Evolutionary conservation across 2,797 vertebrate genomes (phyloP).

Genomic region (Gymnodraco acuticeps): DNA sequence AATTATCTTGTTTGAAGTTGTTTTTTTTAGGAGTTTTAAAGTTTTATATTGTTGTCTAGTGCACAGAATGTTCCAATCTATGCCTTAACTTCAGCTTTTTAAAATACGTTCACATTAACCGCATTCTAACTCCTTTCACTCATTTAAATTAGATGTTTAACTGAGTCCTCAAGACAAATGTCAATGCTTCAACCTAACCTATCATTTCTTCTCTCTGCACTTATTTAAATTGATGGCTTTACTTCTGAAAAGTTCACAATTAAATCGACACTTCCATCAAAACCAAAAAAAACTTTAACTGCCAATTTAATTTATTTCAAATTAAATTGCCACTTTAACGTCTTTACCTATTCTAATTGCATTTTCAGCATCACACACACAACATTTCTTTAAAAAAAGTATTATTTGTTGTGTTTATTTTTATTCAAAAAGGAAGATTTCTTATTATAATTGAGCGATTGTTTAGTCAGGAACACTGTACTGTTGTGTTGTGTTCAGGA

Average conservation of each 20-base stretch:
- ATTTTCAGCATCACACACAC: neutral
- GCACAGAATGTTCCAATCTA: too few relatives aligned
- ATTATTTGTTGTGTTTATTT: neutral
- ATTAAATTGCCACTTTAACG: neutral
- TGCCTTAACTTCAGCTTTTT: too few relatives aligned
- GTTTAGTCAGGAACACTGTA: neutral
- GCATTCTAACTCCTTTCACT: too few relatives aligned
- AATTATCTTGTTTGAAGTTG: too few relatives aligned
- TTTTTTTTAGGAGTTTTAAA: too few relatives aligned
- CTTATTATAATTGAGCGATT: neutral
- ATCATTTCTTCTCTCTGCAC: too few relatives aligned
- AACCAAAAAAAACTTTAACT: neutral
- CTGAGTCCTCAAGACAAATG: too few relatives aligned
- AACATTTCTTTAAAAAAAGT: neutral
- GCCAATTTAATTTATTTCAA: neutral
- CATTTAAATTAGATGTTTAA: too few relatives aligned
- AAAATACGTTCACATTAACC: too few relatives aligned
- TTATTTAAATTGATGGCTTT: neutral
- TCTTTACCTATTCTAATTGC: neutral
- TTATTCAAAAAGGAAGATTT: neutral
- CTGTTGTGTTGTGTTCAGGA: too few relatives aligned
- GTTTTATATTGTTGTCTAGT: too few relatives aligned
- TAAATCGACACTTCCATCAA: neutral
- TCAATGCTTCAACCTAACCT: neutral
- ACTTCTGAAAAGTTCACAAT: neutral